Conservation (phyloP, 2,888 invertebrate genomes). For the Myathropa florea region DNA sequence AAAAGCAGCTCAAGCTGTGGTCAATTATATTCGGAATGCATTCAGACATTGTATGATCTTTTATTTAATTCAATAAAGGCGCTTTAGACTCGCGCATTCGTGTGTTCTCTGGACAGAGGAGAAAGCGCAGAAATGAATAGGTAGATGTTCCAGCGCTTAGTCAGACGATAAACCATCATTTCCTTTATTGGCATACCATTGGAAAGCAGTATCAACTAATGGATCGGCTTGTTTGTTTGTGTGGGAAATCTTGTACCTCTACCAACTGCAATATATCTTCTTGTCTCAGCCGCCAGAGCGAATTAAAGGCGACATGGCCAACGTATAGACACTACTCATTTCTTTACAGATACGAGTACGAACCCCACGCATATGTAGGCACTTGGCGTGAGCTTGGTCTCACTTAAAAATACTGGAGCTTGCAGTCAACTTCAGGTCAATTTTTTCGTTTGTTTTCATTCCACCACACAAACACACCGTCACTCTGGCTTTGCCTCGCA, state of each 20-base stretch:
- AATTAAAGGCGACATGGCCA: background rate
- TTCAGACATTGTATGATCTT: background rate
- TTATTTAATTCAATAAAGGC: background rate
- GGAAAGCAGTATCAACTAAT: too few relatives aligned
- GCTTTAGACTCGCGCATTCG: background rate
- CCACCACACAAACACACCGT: background rate
- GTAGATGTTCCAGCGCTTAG: background rate
- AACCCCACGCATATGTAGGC: conserved; percentile 44
- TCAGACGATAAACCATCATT: background rate
- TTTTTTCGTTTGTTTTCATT: background rate
- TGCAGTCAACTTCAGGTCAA: conserved; percentile 16
- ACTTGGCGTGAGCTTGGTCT: conserved; percentile 55
- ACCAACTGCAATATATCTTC: background rate
- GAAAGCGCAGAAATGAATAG: background rate
- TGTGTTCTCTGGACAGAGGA: background rate
- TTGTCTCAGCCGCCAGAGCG: background rate
- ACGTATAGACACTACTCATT: conserved; percentile 4
- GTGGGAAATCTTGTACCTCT: background rate
- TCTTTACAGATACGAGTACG: conserved; percentile 4
- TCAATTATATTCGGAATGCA: background rate
- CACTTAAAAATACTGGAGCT: conserved; percentile 45
- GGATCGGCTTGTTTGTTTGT: background rate
- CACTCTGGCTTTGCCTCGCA: background rate
- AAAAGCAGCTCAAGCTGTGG: background rate
- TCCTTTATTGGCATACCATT: background rate